Evolutionary conservation across 2,888 invertebrate species (phyloP).

Genomic region (Drosophila dives): DNA sequence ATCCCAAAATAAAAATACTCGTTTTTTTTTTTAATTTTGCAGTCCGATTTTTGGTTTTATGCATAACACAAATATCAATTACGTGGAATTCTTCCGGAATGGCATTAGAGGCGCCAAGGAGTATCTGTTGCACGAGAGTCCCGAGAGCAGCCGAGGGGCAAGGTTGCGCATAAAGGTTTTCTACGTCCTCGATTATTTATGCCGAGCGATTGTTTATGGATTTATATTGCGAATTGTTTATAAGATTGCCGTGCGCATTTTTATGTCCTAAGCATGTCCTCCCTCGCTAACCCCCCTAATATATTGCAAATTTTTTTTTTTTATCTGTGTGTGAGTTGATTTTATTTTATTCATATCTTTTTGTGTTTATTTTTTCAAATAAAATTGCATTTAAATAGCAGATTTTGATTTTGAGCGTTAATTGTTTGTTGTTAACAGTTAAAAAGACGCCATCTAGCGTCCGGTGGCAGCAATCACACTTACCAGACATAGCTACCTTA

Average conservation of each 20-base stretch:
- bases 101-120: constrained; percentile 82
- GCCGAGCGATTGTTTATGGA: constrained; percentile 62
- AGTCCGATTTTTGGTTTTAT: constrained; percentile 68
- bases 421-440: not conserved
- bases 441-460: constrained; percentile 22
- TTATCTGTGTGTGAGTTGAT: not conserved
- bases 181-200: constrained; percentile 61
- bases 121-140: constrained; percentile 80
- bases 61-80: constrained; percentile 70
- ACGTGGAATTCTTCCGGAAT: constrained; percentile 73
- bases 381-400: constrained; percentile 5
- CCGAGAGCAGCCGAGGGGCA: constrained; percentile 66
- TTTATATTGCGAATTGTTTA: constrained; percentile 56
- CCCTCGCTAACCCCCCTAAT: not conserved
- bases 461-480: not conserved
- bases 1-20: not conserved
- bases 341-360: constrained; percentile 3
- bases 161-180: constrained; percentile 71
- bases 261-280: constrained; percentile 18
- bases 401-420: not conserved
- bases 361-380: constrained; percentile 21
- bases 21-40: not conserved
- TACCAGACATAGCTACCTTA: constrained; percentile 10
- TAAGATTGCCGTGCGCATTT: constrained; percentile 35
- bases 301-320: constrained; percentile 16